A percentile compares a stretch with the other conserved stretches of the same genome.
Conservation (phyloP, 2,797 vertebrate species). For the Phalanger gymnotis region DNA sequence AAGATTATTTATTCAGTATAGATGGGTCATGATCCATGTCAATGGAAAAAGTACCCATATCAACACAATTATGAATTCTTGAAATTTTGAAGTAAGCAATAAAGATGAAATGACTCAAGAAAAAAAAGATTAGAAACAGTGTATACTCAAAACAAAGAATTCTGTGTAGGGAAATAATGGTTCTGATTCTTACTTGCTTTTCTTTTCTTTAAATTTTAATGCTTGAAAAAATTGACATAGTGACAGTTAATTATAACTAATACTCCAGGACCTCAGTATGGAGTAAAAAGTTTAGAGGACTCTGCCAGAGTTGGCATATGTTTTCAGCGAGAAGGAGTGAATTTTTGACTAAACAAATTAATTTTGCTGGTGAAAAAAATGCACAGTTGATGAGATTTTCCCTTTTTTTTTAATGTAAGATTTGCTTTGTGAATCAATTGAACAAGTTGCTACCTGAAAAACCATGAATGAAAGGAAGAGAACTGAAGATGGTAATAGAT, state of each 20-base stretch:
- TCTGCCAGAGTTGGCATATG: conserved; percentile 62
- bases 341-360: conserved; percentile 70
- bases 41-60: not conserved
- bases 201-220: conserved; percentile 44
- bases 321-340: conserved; percentile 59
- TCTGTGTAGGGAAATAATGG: not conserved
- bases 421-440: conserved; percentile 54
- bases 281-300: conserved; percentile 70
- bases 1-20: not conserved
- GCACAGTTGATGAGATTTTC: conserved; percentile 29
- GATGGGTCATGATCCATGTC: not conserved
- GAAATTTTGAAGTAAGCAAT: not conserved
- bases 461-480: conserved; percentile 10
- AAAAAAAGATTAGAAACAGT: not conserved
- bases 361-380: not conserved
- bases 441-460: conserved; percentile 15
- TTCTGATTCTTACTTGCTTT: not conserved
- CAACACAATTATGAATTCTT: not conserved
- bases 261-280: conserved; percentile 65
- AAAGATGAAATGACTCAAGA: not conserved
- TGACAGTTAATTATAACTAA: conserved; percentile 56
- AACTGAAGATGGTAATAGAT: conserved; percentile 35
- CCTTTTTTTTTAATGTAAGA: conserved; percentile 8
- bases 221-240: conserved; percentile 59
- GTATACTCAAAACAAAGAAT: not conserved